A percentile compares a stretch with the other conserved stretches of the same genome.
These are phyloP conservation scores for Clarias batrachus DNA, from an alignment of 2,113 vertebrate genomes.

Conservation along the genomic window DNA sequence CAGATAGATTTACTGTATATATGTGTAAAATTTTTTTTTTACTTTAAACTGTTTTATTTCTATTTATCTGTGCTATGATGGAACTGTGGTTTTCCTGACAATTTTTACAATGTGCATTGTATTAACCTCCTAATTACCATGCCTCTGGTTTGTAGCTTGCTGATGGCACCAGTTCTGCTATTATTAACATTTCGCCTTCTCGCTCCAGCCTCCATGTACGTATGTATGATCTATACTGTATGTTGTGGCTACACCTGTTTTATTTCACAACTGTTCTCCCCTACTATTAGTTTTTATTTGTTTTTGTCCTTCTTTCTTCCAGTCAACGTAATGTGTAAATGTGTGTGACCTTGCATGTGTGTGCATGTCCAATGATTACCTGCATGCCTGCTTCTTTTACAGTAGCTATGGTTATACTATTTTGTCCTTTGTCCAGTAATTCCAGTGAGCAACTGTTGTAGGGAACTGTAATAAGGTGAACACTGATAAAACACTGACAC, in stretches of 20 bases:
- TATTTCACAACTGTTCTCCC: no score
- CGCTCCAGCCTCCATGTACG: slow-evolving; percentile 85
- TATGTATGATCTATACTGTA: slow-evolving; percentile 66
- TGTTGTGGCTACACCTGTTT: slow-evolving; percentile 12
- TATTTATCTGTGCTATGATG: not conserved
- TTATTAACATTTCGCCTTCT: slow-evolving; percentile 86
- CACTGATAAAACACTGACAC: no score
- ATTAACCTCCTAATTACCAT: slow-evolving; percentile 64
- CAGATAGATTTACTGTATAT: not conserved
- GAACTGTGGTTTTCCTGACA: not conserved
- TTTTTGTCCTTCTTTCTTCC: no score
- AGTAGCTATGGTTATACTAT: not conserved
- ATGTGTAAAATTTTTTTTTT: not conserved
- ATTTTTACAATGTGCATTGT: not conserved
- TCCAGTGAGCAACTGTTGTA: no score
- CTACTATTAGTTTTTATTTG: no score
- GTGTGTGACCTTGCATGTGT: slow-evolving; percentile 25
- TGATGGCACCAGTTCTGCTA: slow-evolving; percentile 80
- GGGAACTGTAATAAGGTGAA: no score
- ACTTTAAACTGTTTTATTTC: not conserved
- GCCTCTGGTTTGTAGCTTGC: slow-evolving; percentile 81
- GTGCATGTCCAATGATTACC: slow-evolving; percentile 18
- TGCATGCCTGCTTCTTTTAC: not conserved
- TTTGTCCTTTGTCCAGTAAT: not conserved
- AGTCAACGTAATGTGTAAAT: not conserved